Evolutionary conservation across 92 coral and sea anemone species (phyloP).

Genomic region (Metridium senile): DNA sequence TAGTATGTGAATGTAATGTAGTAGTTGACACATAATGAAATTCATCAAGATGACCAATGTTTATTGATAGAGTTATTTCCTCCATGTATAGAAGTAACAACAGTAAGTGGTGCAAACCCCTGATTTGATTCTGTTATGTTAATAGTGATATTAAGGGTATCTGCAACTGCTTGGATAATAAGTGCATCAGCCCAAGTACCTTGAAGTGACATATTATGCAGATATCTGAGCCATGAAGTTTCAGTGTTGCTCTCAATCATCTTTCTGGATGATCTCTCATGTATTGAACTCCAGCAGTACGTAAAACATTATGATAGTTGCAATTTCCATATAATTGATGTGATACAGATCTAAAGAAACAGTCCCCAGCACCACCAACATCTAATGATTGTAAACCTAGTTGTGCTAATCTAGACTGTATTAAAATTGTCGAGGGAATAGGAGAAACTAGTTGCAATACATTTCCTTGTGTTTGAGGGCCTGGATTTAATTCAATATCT

Average conservation of each 20-base stretch:
- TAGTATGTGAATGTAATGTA: constrained; percentile 15
- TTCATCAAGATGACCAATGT: constrained; percentile 52
- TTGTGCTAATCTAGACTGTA: constrained; percentile 38
- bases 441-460: neutral
- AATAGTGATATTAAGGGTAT: constrained; percentile 52
- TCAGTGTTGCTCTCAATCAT: constrained; percentile 60
- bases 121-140: constrained; percentile 49
- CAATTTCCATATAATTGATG: constrained; percentile 57
- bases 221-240: constrained; percentile 53
- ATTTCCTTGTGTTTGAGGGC: constrained; percentile 33
- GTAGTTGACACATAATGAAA: constrained; percentile 52
- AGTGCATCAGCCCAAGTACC: constrained; percentile 73
- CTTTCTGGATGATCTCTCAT: constrained; percentile 62
- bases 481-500: constrained; percentile 49
- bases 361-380: constrained; percentile 58
- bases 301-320: constrained; percentile 43
- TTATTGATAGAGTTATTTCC: constrained; percentile 18
- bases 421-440: neutral
- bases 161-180: constrained; percentile 63
- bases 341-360: constrained; percentile 59
- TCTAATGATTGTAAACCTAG: constrained; percentile 37
- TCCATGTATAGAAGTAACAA: constrained; percentile 36
- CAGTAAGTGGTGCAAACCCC: constrained; percentile 54
- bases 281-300: constrained; percentile 47
- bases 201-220: constrained; percentile 41